These are phyloP conservation scores for Nematolebias whitei DNA, from an alignment of 2,113 vertebrate genomes.

Conservation along the genomic window DNA sequence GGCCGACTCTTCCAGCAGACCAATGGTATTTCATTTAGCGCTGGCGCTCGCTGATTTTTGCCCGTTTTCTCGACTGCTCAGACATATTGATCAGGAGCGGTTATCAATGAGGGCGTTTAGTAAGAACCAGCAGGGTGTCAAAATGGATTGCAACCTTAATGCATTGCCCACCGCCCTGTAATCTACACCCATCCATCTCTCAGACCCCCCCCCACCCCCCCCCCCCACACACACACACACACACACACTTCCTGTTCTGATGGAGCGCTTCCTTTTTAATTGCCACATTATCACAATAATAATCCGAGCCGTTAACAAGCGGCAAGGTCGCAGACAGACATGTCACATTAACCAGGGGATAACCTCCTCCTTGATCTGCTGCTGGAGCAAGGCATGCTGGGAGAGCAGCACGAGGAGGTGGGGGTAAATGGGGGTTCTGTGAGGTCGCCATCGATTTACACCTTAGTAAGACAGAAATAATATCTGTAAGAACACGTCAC, in stretches of 20 bases:
- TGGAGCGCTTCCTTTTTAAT: slow-evolving; percentile 77
- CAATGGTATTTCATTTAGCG: slow-evolving; percentile 60
- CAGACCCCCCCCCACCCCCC: slow-evolving; percentile 32
- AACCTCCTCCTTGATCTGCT: slow-evolving; percentile 61
- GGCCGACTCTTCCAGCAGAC: slow-evolving; percentile 45
- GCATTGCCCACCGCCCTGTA: slow-evolving; percentile 67
- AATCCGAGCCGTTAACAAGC: slow-evolving; percentile 78
- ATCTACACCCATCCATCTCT: slow-evolving; percentile 74
- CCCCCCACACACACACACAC: too few species aligned
- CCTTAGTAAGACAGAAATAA: slow-evolving; percentile 66
- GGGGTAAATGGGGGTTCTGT: slow-evolving; percentile 47
- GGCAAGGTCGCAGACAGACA: slow-evolving; percentile 79
- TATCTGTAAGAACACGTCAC: slow-evolving; percentile 62
- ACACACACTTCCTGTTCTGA: slow-evolving; percentile 60
- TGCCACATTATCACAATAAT: slow-evolving; percentile 82
- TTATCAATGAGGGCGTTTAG: slow-evolving; percentile 68
- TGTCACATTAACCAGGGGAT: slow-evolving; percentile 82
- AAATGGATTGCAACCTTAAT: slow-evolving; percentile 74
- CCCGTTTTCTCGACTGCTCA: slow-evolving; percentile 44
- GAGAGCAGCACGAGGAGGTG: slow-evolving; percentile 12
- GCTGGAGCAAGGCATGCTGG: slow-evolving; percentile 53
- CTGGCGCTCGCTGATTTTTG: slow-evolving; percentile 61
- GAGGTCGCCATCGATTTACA: slow-evolving; percentile 68
- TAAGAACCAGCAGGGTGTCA: slow-evolving; percentile 52
- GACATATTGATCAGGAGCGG: slow-evolving; percentile 69